Percentiles rank a stretch among this genome's conserved stretches.
Conservation (phyloP, 2,888 invertebrate genomes). For the Ennomos quercinarius region DNA sequence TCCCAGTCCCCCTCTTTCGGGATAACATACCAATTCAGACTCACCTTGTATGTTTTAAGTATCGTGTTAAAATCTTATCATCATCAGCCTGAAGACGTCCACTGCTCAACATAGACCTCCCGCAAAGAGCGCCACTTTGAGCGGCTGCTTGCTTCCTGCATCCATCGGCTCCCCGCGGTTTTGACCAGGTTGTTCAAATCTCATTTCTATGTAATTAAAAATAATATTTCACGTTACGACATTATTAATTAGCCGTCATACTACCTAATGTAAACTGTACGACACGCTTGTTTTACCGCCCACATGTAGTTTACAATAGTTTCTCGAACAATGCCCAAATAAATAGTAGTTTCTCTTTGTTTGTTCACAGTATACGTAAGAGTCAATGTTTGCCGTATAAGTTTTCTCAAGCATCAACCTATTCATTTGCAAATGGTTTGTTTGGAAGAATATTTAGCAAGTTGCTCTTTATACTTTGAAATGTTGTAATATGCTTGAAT, state of each 20-base stretch:
- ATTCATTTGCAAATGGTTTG: slow-evolving; percentile 4
- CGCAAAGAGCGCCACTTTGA: too few relatives aligned
- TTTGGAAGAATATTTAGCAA: slow-evolving; percentile 3
- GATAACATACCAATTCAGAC: too few relatives aligned
- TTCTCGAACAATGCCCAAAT: slow-evolving; percentile 25
- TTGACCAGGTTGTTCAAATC: too few relatives aligned
- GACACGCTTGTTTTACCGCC: slow-evolving; percentile 13
- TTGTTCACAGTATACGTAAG: slow-evolving; percentile 8
- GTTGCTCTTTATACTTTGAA: not conserved
- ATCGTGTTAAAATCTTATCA: too few relatives aligned
- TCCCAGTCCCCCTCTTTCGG: too few relatives aligned
- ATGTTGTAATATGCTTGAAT: not conserved
- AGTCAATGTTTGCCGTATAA: slow-evolving; percentile 1
- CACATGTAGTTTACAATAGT: slow-evolving; percentile 25
- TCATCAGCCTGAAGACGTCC: too few relatives aligned
- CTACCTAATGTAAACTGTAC: not conserved
- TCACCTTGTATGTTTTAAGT: too few relatives aligned
- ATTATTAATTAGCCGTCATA: not conserved
- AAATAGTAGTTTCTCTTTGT: slow-evolving; percentile 26
- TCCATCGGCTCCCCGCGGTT: too few relatives aligned
- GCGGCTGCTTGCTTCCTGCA: too few relatives aligned
- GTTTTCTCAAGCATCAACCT: slow-evolving; percentile 3
- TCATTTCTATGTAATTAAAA: too few relatives aligned
- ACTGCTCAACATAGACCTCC: too few relatives aligned
- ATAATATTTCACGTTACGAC: not conserved